Evolutionary conservation across 2,888 invertebrate genomes (phyloP), one percentile per base, ranked within the genome.

Genomic region (Drosophila subquinaria): DNA sequence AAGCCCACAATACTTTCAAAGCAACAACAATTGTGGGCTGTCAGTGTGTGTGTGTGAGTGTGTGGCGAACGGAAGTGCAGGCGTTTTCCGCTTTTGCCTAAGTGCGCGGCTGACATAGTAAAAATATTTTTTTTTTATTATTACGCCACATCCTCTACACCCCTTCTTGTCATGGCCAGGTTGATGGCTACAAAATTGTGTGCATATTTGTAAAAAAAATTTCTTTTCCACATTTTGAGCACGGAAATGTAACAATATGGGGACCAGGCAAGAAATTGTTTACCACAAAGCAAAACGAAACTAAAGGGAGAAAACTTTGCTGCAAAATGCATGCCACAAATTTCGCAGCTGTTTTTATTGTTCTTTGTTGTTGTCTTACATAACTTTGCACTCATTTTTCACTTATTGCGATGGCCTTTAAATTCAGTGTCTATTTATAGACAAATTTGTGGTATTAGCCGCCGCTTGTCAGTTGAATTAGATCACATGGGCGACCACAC

Each of bases 71-170:
- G 86, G 88, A 83, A 86, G 88, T 84, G 86, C 88, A 86, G 86
- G 88, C 88, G 86, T 88, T 86, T 86, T 88, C 82, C 86, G 74
- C 68, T 83, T 73, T 86, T 74, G 64, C 76, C 71, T 73, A 84
- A 84, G 81, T 74, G 78, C 81, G 63, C 80, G 67, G 72, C 76
- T 76, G 75, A 78, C 84, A 87, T 76, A 74, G 62, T 66, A 76
- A 76, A 76, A 60, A 53, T 69, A 61, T 76, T 61, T 48, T 51
- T 51, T 62, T 65, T 38, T 68, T 67, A 40, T 48, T 69, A 63
- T 56, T 72, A 45, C 50, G 17, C 48, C 30, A 17, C 23, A 23
- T 27, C 17, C 55, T 30, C 17, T 13, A 15, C 4, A 9, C 15
- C 38, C 13, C 20, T 33, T 33, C 11, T 4, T 73, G 65, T 50